Percentiles rank a stretch among this genome's conserved stretches.
Conservation (phyloP, 2,888 invertebrate genomes). For the Pyrgus malvae region DNA sequence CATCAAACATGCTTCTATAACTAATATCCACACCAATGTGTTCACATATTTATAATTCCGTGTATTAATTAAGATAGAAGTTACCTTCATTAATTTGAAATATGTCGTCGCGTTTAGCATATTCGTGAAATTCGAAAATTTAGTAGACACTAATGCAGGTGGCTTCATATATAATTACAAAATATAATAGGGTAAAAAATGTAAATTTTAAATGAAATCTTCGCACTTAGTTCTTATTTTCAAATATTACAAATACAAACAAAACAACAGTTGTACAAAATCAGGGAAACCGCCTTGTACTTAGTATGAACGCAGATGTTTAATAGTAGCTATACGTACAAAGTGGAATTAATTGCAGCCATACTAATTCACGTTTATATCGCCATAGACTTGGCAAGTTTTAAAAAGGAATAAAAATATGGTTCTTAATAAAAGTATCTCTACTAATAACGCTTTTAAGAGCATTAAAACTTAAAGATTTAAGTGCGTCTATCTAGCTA, state of each 20-base stretch:
- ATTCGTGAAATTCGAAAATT: conserved; percentile 29
- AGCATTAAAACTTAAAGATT: no score
- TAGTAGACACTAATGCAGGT: conserved; percentile 34
- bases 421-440: background rate
- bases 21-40: conserved; percentile 20
- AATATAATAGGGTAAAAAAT: conserved; percentile 36
- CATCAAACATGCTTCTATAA: conserved; percentile 27
- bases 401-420: no score
- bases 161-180: conserved; percentile 35
- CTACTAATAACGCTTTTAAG: no score
- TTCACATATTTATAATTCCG: conserved; percentile 20
- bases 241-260: conserved; percentile 30
- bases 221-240: conserved; percentile 28
- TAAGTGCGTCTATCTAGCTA: conserved; percentile 11
- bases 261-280: conserved; percentile 23
- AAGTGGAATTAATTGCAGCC: conserved; percentile 33
- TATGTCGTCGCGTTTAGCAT: conserved; percentile 32
- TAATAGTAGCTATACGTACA: conserved; percentile 29
- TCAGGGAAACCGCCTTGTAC: conserved; percentile 22
- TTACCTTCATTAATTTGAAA: conserved; percentile 28
- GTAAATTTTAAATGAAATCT: conserved; percentile 30
- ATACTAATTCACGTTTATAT: conserved; percentile 29
- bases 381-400: conserved; percentile 7
- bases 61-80: conserved; percentile 30
- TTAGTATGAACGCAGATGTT: conserved; percentile 31